A percentile compares a stretch with the other conserved stretches of the same genome.
These are phyloP conservation scores for Lithosia quadra DNA, from an alignment of 2,888 invertebrate species.

Conservation along the genomic window DNA sequence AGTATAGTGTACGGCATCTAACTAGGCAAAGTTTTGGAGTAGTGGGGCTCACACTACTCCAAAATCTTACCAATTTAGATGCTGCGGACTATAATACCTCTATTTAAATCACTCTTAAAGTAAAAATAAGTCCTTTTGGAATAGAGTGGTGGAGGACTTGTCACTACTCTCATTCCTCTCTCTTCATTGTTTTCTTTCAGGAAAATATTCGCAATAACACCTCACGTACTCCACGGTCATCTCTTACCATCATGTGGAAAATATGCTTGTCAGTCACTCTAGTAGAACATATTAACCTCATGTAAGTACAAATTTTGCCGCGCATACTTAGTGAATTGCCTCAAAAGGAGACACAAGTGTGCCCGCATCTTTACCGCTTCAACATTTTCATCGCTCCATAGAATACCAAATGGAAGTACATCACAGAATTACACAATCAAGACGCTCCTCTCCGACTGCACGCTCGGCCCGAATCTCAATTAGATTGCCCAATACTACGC, in stretches of 20 bases:
- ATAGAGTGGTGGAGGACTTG: neutral
- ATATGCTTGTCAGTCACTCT: no score
- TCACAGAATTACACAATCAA: constrained; percentile 16
- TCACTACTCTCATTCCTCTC: neutral
- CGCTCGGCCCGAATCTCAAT: constrained; percentile 24
- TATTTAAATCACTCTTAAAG: no score
- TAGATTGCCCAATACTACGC: constrained; percentile 8
- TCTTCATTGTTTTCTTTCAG: neutral
- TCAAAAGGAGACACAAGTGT: constrained; percentile 16
- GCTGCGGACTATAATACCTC: no score
- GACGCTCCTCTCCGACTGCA: constrained; percentile 19
- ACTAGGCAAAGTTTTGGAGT: no score
- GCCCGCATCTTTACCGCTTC: constrained; percentile 22
- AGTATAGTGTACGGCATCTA: no score
- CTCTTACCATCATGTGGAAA: no score
- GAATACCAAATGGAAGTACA: constrained; percentile 27
- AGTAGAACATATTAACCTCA: no score
- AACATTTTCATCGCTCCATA: constrained; percentile 34
- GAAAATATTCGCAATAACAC: neutral
- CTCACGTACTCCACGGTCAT: neutral
- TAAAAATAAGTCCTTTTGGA: no score
- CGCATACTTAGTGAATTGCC: neutral
- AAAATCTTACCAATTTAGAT: no score
- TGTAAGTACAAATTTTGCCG: neutral
- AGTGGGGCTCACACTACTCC: no score